Percentiles rank a stretch among this genome's conserved stretches.
Conservation (phyloP, 1,140 invertebrate genomes). For the Solen grandis region DNA sequence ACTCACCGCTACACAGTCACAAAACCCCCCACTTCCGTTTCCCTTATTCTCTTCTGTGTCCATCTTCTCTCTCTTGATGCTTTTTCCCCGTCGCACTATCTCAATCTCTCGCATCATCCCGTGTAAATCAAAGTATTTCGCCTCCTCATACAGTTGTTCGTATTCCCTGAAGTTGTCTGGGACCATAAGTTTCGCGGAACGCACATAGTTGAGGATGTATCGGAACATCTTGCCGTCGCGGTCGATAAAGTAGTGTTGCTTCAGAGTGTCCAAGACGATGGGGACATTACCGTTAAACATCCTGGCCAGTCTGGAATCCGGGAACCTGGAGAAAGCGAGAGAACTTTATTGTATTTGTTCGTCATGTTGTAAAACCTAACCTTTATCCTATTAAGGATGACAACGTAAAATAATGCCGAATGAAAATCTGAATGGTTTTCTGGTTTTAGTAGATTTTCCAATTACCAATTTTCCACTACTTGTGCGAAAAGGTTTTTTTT, state of each 20-base stretch:
- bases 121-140: conserved; percentile 94
- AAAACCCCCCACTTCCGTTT: conserved; percentile 46
- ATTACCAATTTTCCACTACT: too few species aligned
- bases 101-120: conserved; percentile 86
- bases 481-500: too few species aligned
- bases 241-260: conserved; percentile 99
- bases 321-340: conserved; percentile 87
- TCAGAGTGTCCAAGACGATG: conserved; percentile 96
- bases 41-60: conserved; percentile 28
- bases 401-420: too few species aligned
- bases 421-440: too few species aligned
- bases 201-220: conserved; percentile 97
- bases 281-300: conserved; percentile 98
- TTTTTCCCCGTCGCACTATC: conserved; percentile 87
- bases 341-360: too few species aligned
- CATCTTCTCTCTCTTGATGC: conserved; percentile 71
- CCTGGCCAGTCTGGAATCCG: conserved; percentile 94
- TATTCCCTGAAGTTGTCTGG: conserved; percentile 93
- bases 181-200: conserved; percentile 92
- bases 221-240: conserved; percentile 97
- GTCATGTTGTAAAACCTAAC: too few species aligned
- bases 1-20: conserved; percentile 92
- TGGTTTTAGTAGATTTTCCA: too few species aligned
- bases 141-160: conserved; percentile 95
- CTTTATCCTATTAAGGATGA: too few species aligned